Evolutionary conservation across 1,140 invertebrate species (phyloP), one percentile per base, ranked within the genome.

Genomic region (Mercenaria mercenaria): DNA sequence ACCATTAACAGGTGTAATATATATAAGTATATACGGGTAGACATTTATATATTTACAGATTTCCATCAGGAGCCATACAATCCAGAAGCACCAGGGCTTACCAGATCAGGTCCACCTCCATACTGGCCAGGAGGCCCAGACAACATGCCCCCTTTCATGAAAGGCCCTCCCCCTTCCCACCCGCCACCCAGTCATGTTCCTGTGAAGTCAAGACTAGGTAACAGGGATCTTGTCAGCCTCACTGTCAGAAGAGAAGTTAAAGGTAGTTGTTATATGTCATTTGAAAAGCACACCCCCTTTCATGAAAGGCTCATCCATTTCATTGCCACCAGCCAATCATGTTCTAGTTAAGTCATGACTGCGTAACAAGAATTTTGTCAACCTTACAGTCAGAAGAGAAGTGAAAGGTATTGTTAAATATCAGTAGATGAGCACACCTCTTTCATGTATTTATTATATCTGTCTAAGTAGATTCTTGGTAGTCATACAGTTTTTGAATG

Each of bases 61-160:
- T 85, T 85, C 43, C 47, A n/a, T 85, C 83, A 85, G 72, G 88
- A 89, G 37, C 80, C 80, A 26, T 89, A 89, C 29, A 89, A 89
- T 50, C 88, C 88, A 43, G 88, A 89, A 37, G 79, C 88, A 23
- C 88, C 88, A 50, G 88, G 47, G 0, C 82, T 89, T 3, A 74
- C 41, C n/a, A 64, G 67, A 32, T 64, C 41, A 8, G 50, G 59
- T 23, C 50, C 43, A 4, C 88, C 88, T n/a, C 34, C 74, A 26
- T 89, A 83, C 34, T 89, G 88, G 88, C 87, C 87, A 15, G 34
- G 79, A 41, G 79, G 41, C 3, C 88, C 79, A 39, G 88, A 77
- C 26, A 64, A 39, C 29, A 37, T 64, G 50, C 88, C 79, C 52
- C 79, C 86, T 23, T 80, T 80, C 39, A 69, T 77, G 76, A 88